phyloP scores from a whole-genome alignment of 2,797 vertebrate genomes.

The Diglossa cyanea region DNA sequence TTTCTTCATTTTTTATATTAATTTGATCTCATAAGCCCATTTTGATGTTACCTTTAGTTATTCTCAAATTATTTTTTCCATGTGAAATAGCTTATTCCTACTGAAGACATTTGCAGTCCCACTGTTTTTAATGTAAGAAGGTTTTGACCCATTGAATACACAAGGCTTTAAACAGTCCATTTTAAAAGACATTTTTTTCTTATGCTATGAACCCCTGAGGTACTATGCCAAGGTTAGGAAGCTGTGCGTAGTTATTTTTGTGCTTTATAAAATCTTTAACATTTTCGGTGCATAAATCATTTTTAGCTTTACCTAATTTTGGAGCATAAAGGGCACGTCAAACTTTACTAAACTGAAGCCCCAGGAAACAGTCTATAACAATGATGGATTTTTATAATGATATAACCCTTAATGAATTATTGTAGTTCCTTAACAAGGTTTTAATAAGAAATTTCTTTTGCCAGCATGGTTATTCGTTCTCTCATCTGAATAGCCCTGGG shows the following conservation, averaged over 20 bases:
- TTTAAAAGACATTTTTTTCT: not conserved
- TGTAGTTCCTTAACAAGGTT: constrained; percentile 69
- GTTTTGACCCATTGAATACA: constrained; percentile 3
- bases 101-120: not conserved
- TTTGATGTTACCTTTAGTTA: not conserved
- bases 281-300: constrained; percentile 54
- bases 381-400: constrained; percentile 74
- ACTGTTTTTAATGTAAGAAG: constrained; percentile 6
- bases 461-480: constrained; percentile 65
- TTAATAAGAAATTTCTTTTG: constrained; percentile 72
- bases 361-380: constrained; percentile 57
- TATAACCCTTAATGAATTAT: constrained; percentile 74
- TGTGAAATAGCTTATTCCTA: not conserved
- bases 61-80: not conserved
- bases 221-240: constrained; percentile 14
- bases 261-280: constrained; percentile 57
- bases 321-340: constrained; percentile 64
- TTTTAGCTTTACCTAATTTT: constrained; percentile 71
- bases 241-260: constrained; percentile 37
- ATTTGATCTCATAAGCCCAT: not conserved
- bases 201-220: constrained; percentile 16
- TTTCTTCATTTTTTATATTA: not conserved
- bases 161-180: not conserved
- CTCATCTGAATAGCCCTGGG: constrained; percentile 66
- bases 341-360: constrained; percentile 66